phyloP scores from a whole-genome alignment of 2,888 invertebrate genomes.

The Eremobia ochroleuca region DNA sequence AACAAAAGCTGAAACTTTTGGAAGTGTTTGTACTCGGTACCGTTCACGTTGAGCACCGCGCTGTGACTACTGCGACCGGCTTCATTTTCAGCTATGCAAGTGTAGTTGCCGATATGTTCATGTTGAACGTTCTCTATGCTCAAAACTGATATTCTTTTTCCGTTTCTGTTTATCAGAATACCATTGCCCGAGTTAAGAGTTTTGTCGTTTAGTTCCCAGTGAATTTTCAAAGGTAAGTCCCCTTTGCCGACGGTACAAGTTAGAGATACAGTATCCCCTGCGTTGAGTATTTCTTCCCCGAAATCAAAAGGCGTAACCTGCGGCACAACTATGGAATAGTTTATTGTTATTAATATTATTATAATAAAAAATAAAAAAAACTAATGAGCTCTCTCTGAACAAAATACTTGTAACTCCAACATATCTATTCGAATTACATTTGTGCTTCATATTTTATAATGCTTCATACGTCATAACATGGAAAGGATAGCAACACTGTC shows the following conservation, averaged over 20 bases:
- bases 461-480: conserved; percentile 4
- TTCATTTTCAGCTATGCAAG: conserved; percentile 92
- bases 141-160: conserved; percentile 93
- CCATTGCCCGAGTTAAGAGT: conserved; percentile 90
- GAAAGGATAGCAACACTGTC: conserved; percentile 19
- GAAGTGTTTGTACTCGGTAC: conserved; percentile 80
- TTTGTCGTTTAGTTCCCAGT: conserved; percentile 93
- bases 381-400: not conserved
- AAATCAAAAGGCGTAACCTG: conserved; percentile 95
- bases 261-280: conserved; percentile 93
- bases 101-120: conserved; percentile 92
- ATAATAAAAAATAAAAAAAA: not conserved
- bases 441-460: conserved; percentile 8
- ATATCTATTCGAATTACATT: conserved; percentile 1
- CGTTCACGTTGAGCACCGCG: conserved; percentile 93
- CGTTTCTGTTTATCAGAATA: conserved; percentile 91
- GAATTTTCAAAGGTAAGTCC: conserved; percentile 93
- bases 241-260: conserved; percentile 94
- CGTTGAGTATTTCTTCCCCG: conserved; percentile 93
- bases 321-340: conserved; percentile 92
- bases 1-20: conserved; percentile 72
- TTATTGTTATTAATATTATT: conserved; percentile 45
- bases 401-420: not conserved
- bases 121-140: conserved; percentile 92
- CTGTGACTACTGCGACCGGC: conserved; percentile 92